These are phyloP conservation scores for Sialis lutaria DNA, from an alignment of 2,888 invertebrate species.

Conservation along the genomic window DNA sequence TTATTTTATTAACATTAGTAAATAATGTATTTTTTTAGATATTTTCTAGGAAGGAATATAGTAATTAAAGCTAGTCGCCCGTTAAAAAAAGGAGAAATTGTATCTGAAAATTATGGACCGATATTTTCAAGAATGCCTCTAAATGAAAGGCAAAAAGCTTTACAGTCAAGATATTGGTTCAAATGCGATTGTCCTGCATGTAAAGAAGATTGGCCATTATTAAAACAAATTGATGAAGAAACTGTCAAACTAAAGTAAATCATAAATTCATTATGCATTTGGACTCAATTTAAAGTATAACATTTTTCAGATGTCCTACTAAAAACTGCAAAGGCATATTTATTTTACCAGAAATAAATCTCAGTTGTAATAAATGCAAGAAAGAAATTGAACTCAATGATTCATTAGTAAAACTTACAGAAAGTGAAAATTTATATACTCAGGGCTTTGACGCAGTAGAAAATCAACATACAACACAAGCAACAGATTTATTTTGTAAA, in stretches of 20 bases:
- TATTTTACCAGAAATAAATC: slow-evolving; percentile 24
- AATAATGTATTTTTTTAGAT: slow-evolving; percentile 28
- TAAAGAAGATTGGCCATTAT: slow-evolving; percentile 53
- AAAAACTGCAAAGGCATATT: slow-evolving; percentile 28
- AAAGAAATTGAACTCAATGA: slow-evolving; percentile 28
- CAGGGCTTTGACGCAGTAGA: slow-evolving; percentile 31
- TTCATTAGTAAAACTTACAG: slow-evolving; percentile 23
- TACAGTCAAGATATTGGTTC: slow-evolving; percentile 64
- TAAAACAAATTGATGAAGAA: slow-evolving; percentile 37
- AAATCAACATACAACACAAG: slow-evolving; percentile 31
- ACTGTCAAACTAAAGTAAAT: slow-evolving; percentile 24
- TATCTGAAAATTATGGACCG: slow-evolving; percentile 74
- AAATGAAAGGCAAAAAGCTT: slow-evolving; percentile 39
- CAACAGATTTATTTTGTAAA: slow-evolving; percentile 32
- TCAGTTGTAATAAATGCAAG: slow-evolving; percentile 33
- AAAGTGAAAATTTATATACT: slow-evolving; percentile 31
- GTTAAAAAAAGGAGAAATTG: slow-evolving; percentile 41
- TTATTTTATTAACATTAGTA: neutral
- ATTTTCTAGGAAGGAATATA: slow-evolving; percentile 55
- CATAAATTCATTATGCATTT: neutral
- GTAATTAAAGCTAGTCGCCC: slow-evolving; percentile 51
- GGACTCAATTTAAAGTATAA: neutral
- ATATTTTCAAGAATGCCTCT: slow-evolving; percentile 41
- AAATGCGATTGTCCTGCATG: slow-evolving; percentile 57
- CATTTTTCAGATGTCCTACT: slow-evolving; percentile 29